Conservation (phyloP, 1,140 invertebrate genomes). For the Drosophila pandora region DNA sequence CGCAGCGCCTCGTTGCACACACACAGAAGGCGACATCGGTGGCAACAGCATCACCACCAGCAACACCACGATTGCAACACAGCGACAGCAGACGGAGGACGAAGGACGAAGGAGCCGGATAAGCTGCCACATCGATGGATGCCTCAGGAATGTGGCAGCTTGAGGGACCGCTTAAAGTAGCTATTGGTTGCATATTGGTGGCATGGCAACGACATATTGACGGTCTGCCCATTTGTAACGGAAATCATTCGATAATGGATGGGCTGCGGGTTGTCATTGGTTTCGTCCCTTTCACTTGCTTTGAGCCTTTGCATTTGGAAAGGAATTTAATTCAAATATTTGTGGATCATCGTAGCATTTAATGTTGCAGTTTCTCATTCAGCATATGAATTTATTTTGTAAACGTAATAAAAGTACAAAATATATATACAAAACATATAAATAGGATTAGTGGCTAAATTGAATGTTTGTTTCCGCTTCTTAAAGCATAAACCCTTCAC, state of each 20-base stretch:
- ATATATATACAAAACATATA: conserved; percentile 15
- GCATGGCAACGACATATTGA: conserved; percentile 20
- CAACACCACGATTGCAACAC: conserved; percentile 9
- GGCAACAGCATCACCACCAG: conserved; percentile 3
- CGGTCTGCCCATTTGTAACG: conserved; percentile 25
- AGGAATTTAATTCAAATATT: neutral
- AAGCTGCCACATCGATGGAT: conserved; percentile 10
- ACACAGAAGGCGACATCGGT: conserved; percentile 24
- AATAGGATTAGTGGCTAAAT: conserved; percentile 21
- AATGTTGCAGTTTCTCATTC: neutral
- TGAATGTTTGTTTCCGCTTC: conserved; percentile 14
- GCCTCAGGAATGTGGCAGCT: conserved; percentile 20
- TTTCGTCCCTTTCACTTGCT: neutral
- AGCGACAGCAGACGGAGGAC: conserved; percentile 1
- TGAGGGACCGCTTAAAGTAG: conserved; percentile 46
- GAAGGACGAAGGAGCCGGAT: neutral
- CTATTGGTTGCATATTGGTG: conserved; percentile 17
- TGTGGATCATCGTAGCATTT: conserved; percentile 1
- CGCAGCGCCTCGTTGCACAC: conserved; percentile 48
- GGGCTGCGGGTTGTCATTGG: conserved; percentile 19
- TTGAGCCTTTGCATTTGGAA: conserved; percentile 1
- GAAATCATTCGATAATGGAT: conserved; percentile 40
- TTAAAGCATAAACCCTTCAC: neutral
- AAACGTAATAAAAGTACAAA: conserved; percentile 7
- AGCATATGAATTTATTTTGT: conserved; percentile 6